phyloP scores from a whole-genome alignment of 2,113 vertebrate genomes.

The Papio anubis region DNA sequence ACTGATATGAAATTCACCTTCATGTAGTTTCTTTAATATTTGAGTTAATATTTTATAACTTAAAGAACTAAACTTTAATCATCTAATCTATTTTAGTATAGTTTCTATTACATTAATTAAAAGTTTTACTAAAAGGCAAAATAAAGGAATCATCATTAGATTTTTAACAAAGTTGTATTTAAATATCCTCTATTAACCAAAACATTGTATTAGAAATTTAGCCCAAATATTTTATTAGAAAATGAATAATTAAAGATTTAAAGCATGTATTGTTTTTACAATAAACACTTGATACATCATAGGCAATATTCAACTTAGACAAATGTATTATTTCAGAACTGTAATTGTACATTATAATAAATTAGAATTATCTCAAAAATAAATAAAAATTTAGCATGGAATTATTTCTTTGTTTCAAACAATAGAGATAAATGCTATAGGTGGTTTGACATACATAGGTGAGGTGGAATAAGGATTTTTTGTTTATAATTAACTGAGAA shows the following conservation, averaged over 20 bases:
- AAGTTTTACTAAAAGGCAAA: neutral
- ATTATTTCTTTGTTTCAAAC: conserved; percentile 47
- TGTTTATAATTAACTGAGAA: neutral
- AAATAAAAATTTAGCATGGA: neutral
- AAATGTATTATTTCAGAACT: conserved; percentile 57
- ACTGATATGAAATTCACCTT: neutral
- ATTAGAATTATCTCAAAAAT: neutral
- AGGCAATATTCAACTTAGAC: conserved; percentile 47
- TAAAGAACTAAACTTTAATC: conserved; percentile 34
- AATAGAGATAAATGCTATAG: conserved; percentile 19
- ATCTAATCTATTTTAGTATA: neutral
- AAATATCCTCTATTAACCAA: neutral
- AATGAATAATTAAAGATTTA: neutral
- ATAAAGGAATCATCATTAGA: neutral
- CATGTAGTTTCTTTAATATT: neutral
- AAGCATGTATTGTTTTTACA: conserved; percentile 42
- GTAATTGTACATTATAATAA: conserved; percentile 47
- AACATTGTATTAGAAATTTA: neutral
- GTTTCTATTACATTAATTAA: conserved; percentile 28
- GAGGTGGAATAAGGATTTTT: neutral
- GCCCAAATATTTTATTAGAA: neutral
- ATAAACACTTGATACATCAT: conserved; percentile 34
- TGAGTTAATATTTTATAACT: conserved; percentile 9
- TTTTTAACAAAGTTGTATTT: neutral
- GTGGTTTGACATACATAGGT: conserved; percentile 7